phyloP scores from a whole-genome alignment of 2,888 invertebrate genomes.

The Diogma glabrata region DNA sequence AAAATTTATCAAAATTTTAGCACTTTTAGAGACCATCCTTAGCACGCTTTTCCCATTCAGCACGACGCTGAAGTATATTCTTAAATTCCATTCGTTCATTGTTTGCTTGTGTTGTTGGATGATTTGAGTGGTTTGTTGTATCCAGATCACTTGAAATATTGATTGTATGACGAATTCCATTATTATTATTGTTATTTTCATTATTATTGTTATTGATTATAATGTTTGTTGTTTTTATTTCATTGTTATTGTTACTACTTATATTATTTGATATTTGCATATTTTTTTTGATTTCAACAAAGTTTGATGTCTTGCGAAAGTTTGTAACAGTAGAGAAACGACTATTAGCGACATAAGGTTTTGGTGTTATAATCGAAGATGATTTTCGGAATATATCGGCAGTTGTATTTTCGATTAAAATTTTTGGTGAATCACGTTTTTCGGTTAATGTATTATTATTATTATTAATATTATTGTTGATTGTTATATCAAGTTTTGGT shows the following conservation, averaged over 20 bases:
- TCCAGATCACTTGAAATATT: conserved; percentile 7
- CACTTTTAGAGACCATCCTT: too few species aligned
- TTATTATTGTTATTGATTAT: conserved; percentile 11
- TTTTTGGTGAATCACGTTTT: conserved; percentile 4
- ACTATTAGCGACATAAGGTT: conserved; percentile 14
- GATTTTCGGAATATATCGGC: conserved; percentile 16
- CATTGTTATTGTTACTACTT: conserved; percentile 14
- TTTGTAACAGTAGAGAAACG: conserved; percentile 14
- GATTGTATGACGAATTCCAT: conserved; percentile 15
- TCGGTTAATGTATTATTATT: conserved; percentile 19
- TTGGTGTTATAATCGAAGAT: conserved; percentile 17
- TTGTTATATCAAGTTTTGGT: conserved; percentile 27
- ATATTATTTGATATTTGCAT: conserved; percentile 13
- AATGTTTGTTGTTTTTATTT: conserved; percentile 12
- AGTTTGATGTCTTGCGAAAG: conserved; percentile 13
- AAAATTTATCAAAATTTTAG: too few species aligned
- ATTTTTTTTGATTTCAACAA: conserved; percentile 11
- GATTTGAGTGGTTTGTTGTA: neutral
- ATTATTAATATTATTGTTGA: conserved; percentile 20
- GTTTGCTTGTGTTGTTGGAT: neutral
- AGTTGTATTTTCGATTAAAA: conserved; percentile 3
- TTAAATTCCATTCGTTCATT: conserved; percentile 40
- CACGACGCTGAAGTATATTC: conserved; percentile 60
- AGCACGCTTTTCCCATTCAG: conserved; percentile 67
- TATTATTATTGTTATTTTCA: conserved; percentile 13